Percentiles rank a stretch among this genome's conserved stretches.
phyloP scores from a whole-genome alignment of 1,140 invertebrate species.

The Pogonus chalceus region DNA sequence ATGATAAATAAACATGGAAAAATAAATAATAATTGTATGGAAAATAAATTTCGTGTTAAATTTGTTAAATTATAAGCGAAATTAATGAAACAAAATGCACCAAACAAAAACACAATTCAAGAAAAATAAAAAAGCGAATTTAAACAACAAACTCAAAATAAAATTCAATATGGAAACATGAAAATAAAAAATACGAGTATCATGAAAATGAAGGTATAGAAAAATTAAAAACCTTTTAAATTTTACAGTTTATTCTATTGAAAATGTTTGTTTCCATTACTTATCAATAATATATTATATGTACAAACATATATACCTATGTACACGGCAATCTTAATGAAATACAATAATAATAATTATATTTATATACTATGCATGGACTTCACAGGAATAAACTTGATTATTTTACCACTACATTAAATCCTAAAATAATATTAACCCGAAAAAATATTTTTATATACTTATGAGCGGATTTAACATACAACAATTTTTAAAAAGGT shows the following conservation, averaged over 20 bases:
- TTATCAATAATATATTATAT: slow-evolving; percentile 35
- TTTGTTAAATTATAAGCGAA: slow-evolving; percentile 18
- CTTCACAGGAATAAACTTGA: background rate
- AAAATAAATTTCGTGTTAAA: background rate
- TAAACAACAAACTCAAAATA: slow-evolving; percentile 31
- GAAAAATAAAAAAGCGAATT: slow-evolving; percentile 38
- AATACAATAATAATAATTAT: slow-evolving; percentile 4
- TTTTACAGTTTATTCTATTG: slow-evolving; percentile 31
- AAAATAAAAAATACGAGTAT: slow-evolving; percentile 11
- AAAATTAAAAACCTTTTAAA: background rate
- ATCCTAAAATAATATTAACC: too few relatives aligned
- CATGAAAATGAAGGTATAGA: slow-evolving; percentile 6
- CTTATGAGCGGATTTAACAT: too few relatives aligned
- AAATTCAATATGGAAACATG: background rate
- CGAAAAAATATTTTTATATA: too few relatives aligned
- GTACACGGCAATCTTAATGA: slow-evolving; percentile 22
- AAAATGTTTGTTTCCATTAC: slow-evolving; percentile 32
- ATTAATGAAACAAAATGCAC: slow-evolving; percentile 27
- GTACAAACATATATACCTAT: slow-evolving; percentile 40
- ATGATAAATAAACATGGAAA: slow-evolving; percentile 30
- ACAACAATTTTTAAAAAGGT: too few relatives aligned
- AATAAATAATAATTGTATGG: slow-evolving; percentile 21
- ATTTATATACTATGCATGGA: background rate
- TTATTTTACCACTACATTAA: too few relatives aligned
- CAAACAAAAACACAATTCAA: slow-evolving; percentile 36